Percentiles rank a stretch among this genome's conserved stretches.
Conservation (phyloP, 64 coral and sea anemone species). For the Trachythela sp. region DNA sequence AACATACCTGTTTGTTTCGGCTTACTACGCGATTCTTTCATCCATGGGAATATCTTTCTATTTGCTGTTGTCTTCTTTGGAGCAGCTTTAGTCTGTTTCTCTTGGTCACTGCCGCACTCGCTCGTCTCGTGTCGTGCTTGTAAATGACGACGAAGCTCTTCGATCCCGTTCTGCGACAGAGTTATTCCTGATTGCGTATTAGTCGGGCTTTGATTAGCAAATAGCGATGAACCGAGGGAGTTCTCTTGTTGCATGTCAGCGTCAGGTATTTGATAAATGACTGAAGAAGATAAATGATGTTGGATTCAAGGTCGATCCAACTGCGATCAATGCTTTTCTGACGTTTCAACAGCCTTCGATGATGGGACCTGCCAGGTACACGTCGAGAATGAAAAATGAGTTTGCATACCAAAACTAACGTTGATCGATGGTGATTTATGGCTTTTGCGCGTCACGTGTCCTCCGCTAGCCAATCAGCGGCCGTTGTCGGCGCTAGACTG, state of each 20-base stretch:
- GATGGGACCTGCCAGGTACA: conserved; percentile 23
- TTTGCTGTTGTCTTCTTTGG: not conserved
- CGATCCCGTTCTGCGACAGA: not conserved
- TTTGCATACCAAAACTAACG: conserved; percentile 24
- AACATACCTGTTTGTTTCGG: not conserved
- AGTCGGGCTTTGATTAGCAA: conserved; percentile 13
- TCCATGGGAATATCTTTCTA: conserved; percentile 17
- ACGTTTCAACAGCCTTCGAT: conserved; percentile 15
- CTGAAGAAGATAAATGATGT: conserved; percentile 32
- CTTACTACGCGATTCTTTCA: not conserved
- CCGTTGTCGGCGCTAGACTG: not conserved
- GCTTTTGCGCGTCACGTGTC: not conserved
- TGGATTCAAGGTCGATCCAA: not conserved
- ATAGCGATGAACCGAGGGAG: conserved; percentile 15
- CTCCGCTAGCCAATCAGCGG: not conserved
- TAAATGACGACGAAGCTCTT: not conserved
- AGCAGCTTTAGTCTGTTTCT: not conserved
- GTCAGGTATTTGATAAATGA: conserved; percentile 30
- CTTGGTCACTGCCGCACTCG: not conserved
- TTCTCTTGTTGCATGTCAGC: conserved; percentile 21
- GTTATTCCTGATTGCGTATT: not conserved
- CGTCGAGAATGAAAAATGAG: conserved; percentile 17
- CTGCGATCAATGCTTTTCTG: conserved; percentile 11
- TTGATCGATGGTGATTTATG: conserved; percentile 34
- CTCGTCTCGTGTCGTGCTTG: not conserved